Evolutionary conservation across 2,113 vertebrate genomes (phyloP), one percentile per base, ranked within the genome.

Genomic region (Holacanthus passer): DNA sequence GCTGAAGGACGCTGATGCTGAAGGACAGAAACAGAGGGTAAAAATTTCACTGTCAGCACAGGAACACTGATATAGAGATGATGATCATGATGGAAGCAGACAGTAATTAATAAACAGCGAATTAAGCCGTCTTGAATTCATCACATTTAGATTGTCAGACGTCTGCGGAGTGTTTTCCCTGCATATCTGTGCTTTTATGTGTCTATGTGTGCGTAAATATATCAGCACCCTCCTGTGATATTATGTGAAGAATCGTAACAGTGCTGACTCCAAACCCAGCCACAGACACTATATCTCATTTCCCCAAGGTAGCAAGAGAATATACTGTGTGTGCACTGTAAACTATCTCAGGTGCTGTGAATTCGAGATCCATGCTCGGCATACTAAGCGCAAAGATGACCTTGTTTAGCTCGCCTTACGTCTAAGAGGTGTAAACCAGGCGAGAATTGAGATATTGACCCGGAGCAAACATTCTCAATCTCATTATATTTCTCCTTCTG

Each of bases 371-470:
- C 58, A 32, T 10, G 14, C 73, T 81, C 52, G 82, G 82, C 86
- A 90, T 83, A 29, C 64, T 19, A 90, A 91, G 16, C 53, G 35
- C 41, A 62, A n/a, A 32, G 22, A 43, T 39, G 78, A 87, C 88
- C 88, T 90, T 90, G 87, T 86, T 69, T 31, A 47, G 27, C 27
- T 81, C 39, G 6, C n/a, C 24, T 32, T 12, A 69, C 5, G 10
- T 82, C 77, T 45, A 47, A 53, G 74, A 80, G 29, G 81, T 71
- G 66, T 81, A 66, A 86, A 62, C 65, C 55, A 72, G 66, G 16
- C 0, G 39, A 71, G 50, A 74, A 78, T 62, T 69, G 67, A 81
- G 39, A 82, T 80, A 60, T 45, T 73, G 86, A 89, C 73, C 58
- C 50, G 31, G 60, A 66, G 47, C 50, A 83, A 84, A 89, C 85